A percentile compares a stretch with the other conserved stretches of the same genome.
These are phyloP conservation scores for Cheiracanthium punctorium DNA, from an alignment of 2,888 invertebrate species.

Conservation along the genomic window DNA sequence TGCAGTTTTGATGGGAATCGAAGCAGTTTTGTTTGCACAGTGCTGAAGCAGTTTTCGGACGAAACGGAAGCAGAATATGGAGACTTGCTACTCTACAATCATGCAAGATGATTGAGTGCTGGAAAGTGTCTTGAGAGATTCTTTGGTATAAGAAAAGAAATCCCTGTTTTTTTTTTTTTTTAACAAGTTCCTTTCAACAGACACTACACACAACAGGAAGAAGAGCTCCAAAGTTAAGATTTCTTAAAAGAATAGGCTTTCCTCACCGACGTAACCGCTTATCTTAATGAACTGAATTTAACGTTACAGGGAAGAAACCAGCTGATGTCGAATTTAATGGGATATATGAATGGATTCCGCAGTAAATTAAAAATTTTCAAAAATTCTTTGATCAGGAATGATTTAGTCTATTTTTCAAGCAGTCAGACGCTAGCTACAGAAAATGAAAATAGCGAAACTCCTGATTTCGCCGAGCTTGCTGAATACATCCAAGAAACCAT, in stretches of 20 bases:
- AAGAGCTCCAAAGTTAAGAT: too few relatives aligned
- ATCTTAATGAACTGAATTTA: neutral
- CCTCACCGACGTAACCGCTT: neutral
- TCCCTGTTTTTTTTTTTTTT: neutral
- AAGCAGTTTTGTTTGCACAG: neutral
- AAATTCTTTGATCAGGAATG: too few relatives aligned
- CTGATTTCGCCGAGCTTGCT: too few relatives aligned
- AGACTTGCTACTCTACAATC: neutral
- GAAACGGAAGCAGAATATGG: neutral
- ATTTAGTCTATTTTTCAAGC: too few relatives aligned
- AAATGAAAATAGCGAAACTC: too few relatives aligned
- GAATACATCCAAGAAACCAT: too few relatives aligned
- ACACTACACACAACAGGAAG: too few relatives aligned
- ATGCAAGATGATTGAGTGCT: neutral
- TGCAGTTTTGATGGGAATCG: too few relatives aligned
- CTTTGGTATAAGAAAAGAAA: neutral
- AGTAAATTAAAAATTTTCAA: too few relatives aligned
- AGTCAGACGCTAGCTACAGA: too few relatives aligned
- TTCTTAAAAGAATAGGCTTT: neutral
- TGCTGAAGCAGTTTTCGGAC: neutral
- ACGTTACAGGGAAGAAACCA: neutral
- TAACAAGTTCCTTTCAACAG: neutral
- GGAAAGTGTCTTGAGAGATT: conserved; percentile 3
- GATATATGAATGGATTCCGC: too few relatives aligned
- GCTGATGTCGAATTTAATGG: too few relatives aligned